These are phyloP conservation scores for Plumapathes pennacea DNA, from an alignment of 92 coral and sea anemone species.

Conservation along the genomic window DNA sequence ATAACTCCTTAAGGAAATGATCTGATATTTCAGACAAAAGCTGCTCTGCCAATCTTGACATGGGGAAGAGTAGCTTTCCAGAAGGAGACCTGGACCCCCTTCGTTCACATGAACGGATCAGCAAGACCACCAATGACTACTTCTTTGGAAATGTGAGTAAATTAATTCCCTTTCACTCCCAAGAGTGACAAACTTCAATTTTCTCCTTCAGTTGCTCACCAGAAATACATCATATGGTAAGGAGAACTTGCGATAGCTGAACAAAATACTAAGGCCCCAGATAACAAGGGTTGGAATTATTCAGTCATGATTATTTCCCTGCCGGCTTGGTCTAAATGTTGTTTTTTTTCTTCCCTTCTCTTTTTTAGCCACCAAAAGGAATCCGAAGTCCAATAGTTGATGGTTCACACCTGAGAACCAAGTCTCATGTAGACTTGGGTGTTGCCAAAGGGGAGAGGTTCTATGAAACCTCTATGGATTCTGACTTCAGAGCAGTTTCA, in stretches of 20 bases:
- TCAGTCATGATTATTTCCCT: too few species aligned
- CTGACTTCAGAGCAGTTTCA: conserved; percentile 66
- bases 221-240: too few species aligned
- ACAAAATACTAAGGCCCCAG: too few species aligned
- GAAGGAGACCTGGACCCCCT: conserved; percentile 83
- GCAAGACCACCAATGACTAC: conserved; percentile 76
- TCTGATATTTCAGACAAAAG: conserved; percentile 53
- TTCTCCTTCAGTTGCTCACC: too few species aligned
- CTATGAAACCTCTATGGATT: conserved; percentile 88
- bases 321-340: too few species aligned
- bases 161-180: too few species aligned
- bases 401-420: conserved; percentile 89
- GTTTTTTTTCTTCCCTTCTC: not conserved
- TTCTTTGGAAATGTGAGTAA: conserved; percentile 83
- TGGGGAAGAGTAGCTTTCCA: conserved; percentile 91
- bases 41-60: conserved; percentile 53
- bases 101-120: conserved; percentile 68
- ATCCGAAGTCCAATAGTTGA: conserved; percentile 69
- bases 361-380: conserved; percentile 71
- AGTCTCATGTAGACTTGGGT: conserved; percentile 87
- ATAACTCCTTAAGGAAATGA: too few species aligned
- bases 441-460: conserved; percentile 55
- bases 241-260: not conserved
- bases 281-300: too few species aligned
- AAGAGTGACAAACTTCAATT: too few species aligned